phyloP scores from a whole-genome alignment of 2,888 invertebrate genomes.

The Operophtera brumata region DNA sequence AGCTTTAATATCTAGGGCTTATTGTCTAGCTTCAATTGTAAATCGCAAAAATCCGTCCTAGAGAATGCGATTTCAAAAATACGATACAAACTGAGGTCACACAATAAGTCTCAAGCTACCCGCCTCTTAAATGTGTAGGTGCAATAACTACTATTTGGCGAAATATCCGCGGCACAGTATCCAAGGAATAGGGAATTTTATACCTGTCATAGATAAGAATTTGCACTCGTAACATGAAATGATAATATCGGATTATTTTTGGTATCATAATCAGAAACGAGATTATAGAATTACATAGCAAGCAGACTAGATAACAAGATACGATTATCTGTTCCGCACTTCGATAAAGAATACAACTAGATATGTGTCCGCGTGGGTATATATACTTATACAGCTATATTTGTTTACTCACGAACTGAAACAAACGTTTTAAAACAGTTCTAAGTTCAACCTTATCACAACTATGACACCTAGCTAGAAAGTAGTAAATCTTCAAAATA shows the following conservation, averaged over 20 bases:
- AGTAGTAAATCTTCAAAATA: too few relatives aligned
- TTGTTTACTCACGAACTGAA: too few relatives aligned
- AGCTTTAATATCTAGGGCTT: neutral
- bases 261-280: neutral
- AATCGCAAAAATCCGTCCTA: neutral
- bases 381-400: too few relatives aligned
- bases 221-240: neutral
- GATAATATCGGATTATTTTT: neutral
- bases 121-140: constrained; percentile 35
- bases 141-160: constrained; percentile 42
- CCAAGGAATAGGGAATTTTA: constrained; percentile 30
- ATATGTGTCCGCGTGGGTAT: too few relatives aligned
- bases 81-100: neutral
- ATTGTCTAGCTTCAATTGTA: neutral
- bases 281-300: neutral
- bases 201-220: neutral
- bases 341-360: too few relatives aligned
- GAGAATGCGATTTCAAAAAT: neutral
- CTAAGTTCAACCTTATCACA: too few relatives aligned
- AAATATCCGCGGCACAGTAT: constrained; percentile 45
- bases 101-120: neutral
- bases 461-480: too few relatives aligned
- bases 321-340: neutral
- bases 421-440: too few relatives aligned
- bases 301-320: neutral